Evolutionary conservation across 2,113 vertebrate species (phyloP), one percentile per base, ranked within the genome.

Genomic region (Tragulus kanchil): DNA sequence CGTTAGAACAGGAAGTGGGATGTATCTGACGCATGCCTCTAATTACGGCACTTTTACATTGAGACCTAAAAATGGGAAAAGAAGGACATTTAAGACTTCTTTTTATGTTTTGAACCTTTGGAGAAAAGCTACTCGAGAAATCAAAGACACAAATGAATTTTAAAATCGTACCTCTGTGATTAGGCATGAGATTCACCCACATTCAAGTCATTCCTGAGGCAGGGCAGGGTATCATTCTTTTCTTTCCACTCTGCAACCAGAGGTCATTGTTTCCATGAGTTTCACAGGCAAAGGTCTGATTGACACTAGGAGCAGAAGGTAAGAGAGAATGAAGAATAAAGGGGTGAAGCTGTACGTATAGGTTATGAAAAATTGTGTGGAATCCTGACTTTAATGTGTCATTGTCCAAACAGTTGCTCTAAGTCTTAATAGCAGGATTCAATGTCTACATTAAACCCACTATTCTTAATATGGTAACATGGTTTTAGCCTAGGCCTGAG

Each of bases 1-100:
- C 82, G 96, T 64, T 36, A 85, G 88, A 83, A 93, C 42, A 95
- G 52, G 89, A 95, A 96, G 21, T 90, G 25, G 26, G 11, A 13
- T 82, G 25, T 50, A 36, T 59, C 26, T 67, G 42, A 92, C 23
- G 26, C 16, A 36, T 26, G 12, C 19, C 58, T 42, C 42, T 93
- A 65, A 83, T 36, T 77, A 28, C 3, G 31, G 50, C 59, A 64
- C 11, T 62, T 85, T 93, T 52, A 65, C 62, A 36, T 62, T 9
- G 48, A 87, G 14, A 69, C 26, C 1, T 23, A 73, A 79, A n/a
- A 78, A 45, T 0, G 61, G 78, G 52, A 90, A 90, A 81, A 77
- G 17, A 28, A 59, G 15, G 8, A 91, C 31, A n/a, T 62, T 64
- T 52, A 84, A 62, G 84, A 58, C 19, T 7, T 36, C 28, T 87